Evolutionary conservation across 2,888 invertebrate species (phyloP), one percentile per base, ranked within the genome.

Genomic region (Luffia ferchaultella): DNA sequence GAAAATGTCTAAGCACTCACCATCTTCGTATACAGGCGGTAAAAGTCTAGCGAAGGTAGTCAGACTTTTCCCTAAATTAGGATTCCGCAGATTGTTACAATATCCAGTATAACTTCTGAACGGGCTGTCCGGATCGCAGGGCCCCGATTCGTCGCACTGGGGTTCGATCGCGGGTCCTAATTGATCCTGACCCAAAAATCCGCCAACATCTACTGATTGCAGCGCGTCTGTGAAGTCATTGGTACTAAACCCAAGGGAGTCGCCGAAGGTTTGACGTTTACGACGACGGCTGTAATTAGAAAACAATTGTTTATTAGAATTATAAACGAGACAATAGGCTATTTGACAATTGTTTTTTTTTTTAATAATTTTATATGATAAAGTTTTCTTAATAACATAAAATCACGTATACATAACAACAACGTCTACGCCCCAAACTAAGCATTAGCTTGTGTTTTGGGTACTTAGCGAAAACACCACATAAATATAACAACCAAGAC

Each of bases 11-110:
- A 45, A 17, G 20, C 53, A 62, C 76, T 79, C 64, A 89, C 91
- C 95, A 68, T 96, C 95, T 73, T 95, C 94, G 70, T 96, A 96
- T 51, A 89, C 90, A 1, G 95, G 92, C 0, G 95, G 94, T 53
- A 96, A 67, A 53, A 96, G 76, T 58, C 96, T 88, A 1, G 93
- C 91, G 64, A 96, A 95, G 0, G 93, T 92, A 0, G 94, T 93
- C 62, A 96, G 79, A 60, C 94, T 91, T 66, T 93, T 93, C 16
- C 95, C 96, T 62, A 92, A 87, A 52, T 86, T 88, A 0, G 95
- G 94, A 64, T 93, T 92, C 30, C 92, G 86, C 48, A 96, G 70
- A 66, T 96, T 96, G 64, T 96, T 96, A 65, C 96, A 96, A 61
- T 92, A 91, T 0, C 96, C 96, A 0, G 93, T 91, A 53, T 91